Evolutionary conservation across 2,888 invertebrate genomes (phyloP).

Genomic region (Drosophila meridiana): DNA sequence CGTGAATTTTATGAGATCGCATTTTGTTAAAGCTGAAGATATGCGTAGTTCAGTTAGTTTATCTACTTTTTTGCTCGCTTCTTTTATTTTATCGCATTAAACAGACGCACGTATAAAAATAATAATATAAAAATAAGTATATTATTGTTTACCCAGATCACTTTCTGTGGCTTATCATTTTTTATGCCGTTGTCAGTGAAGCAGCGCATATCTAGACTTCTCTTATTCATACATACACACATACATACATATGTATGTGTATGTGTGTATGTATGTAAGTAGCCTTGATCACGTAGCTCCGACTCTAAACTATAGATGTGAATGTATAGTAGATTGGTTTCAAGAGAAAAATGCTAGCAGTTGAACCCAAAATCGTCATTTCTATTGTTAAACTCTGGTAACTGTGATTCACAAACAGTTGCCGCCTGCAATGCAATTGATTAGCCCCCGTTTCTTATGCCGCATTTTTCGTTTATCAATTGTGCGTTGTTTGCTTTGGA

Average conservation of each 20-base stretch:
- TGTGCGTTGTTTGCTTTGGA: conserved; percentile 12
- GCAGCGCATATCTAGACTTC: conserved; percentile 13
- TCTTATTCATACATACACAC: neutral
- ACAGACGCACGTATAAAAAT: conserved; percentile 19
- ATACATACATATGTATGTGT: neutral
- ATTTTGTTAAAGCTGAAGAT: conserved; percentile 1
- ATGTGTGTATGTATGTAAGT: neutral
- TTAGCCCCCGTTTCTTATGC: conserved; percentile 46
- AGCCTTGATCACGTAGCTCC: conserved; percentile 47
- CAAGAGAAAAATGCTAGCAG: conserved; percentile 14
- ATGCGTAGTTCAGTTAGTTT: conserved; percentile 8
- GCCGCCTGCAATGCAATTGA: conserved; percentile 49
- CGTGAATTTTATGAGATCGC: neutral
- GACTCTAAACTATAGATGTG: conserved; percentile 1
- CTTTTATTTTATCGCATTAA: conserved; percentile 19
- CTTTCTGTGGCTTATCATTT: conserved; percentile 32
- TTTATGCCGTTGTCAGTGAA: conserved; percentile 24
- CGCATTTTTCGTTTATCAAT: conserved; percentile 64
- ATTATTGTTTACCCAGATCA: conserved; percentile 44
- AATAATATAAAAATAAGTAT: neutral
- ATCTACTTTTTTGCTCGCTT: conserved; percentile 19
- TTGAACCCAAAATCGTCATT: conserved; percentile 35
- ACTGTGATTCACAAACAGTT: conserved; percentile 40
- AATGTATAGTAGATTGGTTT: conserved; percentile 23
- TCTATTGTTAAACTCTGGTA: conserved; percentile 36